These are phyloP conservation scores for Apoderus coryli DNA, from an alignment of 2,888 invertebrate species.

Conservation along the genomic window DNA sequence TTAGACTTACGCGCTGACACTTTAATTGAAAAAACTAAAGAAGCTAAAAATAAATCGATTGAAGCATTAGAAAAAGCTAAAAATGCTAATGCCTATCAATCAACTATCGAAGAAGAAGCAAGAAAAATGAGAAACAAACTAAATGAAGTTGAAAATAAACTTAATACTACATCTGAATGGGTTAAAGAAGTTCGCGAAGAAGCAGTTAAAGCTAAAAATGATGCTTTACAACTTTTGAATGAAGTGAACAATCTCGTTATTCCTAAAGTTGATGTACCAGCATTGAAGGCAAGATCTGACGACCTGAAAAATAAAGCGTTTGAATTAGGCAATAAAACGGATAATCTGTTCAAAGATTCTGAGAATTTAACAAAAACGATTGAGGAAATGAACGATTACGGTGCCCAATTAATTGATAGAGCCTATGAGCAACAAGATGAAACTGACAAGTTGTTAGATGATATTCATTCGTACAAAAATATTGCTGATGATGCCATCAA, in stretches of 20 bases:
- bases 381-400: conserved; percentile 45
- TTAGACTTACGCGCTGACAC: conserved; percentile 63
- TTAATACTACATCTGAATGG: conserved; percentile 51
- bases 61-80: conserved; percentile 70
- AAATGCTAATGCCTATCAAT: conserved; percentile 34
- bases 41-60: conserved; percentile 69
- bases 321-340: conserved; percentile 39
- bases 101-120: conserved; percentile 44
- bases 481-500: conserved; percentile 73
- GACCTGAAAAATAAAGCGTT: conserved; percentile 55
- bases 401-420: conserved; percentile 49
- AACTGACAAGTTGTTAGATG: conserved; percentile 64
- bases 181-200: conserved; percentile 60
- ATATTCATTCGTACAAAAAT: conserved; percentile 59
- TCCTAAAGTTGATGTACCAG: conserved; percentile 62
- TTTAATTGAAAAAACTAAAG: conserved; percentile 60
- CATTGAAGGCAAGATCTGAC: conserved; percentile 53
- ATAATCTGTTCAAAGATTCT: conserved; percentile 35
- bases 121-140: conserved; percentile 51
- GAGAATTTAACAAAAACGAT: conserved; percentile 45
- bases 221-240: conserved; percentile 65
- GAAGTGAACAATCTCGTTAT: conserved; percentile 66
- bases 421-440: conserved; percentile 56
- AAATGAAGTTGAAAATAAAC: conserved; percentile 50
- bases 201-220: conserved; percentile 58